A percentile compares a stretch with the other conserved stretches of the same genome.
These are phyloP conservation scores for Callionymus lyra DNA, from an alignment of 2,113 vertebrate genomes.

Conservation along the genomic window DNA sequence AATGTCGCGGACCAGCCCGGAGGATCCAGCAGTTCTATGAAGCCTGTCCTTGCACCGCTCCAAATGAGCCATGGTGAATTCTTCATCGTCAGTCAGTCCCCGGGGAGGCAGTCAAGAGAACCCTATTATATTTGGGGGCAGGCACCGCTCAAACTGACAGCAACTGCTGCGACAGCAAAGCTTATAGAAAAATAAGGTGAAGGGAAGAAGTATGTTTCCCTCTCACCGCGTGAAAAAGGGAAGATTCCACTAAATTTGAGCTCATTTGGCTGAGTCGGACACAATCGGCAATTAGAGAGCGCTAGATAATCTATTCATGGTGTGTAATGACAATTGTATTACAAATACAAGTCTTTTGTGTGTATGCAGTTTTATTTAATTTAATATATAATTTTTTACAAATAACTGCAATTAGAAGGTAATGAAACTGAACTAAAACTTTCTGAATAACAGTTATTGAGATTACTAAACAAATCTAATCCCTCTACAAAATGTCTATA, in stretches of 20 bases:
- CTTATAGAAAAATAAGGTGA: constrained; percentile 29
- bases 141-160: constrained; percentile 67
- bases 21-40: constrained; percentile 56
- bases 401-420: too few relatives aligned
- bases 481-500: too few relatives aligned
- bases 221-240: constrained; percentile 42
- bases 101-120: constrained; percentile 62
- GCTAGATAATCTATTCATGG: too few relatives aligned
- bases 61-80: constrained; percentile 64
- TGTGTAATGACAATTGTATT: too few relatives aligned
- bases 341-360: background rate
- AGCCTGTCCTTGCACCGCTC: constrained; percentile 50
- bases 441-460: too few relatives aligned
- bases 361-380: too few relatives aligned
- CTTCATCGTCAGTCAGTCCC: constrained; percentile 59
- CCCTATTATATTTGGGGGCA: constrained; percentile 68
- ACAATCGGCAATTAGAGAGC: background rate
- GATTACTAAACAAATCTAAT: too few relatives aligned
- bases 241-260: constrained; percentile 43
- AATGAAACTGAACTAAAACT: too few relatives aligned
- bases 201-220: constrained; percentile 36
- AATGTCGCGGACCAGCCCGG: constrained; percentile 48
- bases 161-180: constrained; percentile 67
- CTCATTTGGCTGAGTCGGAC: constrained; percentile 40
- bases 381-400: too few relatives aligned